Percentiles rank a stretch among this genome's conserved stretches.
Conservation (phyloP, 2,113 vertebrate genomes). For the Alligator mississippiensis region DNA sequence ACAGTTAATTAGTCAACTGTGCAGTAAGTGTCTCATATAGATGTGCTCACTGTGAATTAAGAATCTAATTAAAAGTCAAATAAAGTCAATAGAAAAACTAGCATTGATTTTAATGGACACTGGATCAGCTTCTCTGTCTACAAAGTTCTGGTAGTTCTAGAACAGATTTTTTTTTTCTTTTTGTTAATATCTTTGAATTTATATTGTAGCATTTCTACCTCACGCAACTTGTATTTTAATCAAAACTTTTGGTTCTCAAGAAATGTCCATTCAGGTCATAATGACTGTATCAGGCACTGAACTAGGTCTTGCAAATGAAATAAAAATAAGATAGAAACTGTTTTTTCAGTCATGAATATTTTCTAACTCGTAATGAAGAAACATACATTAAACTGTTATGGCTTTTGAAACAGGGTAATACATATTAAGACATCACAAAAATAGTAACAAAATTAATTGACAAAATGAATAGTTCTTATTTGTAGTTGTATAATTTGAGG, state of each 20-base stretch:
- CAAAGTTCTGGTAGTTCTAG: not conserved
- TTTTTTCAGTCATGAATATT: not conserved
- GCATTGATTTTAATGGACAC: not conserved
- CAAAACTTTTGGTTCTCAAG: not conserved
- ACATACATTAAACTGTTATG: not conserved
- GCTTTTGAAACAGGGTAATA: not conserved
- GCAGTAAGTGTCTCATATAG: too few species aligned
- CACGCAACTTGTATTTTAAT: not conserved
- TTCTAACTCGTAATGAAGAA: not conserved
- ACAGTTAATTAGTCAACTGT: too few species aligned
- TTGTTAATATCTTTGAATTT: not conserved
- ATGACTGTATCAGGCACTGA: not conserved
- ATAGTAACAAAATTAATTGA: too few species aligned
- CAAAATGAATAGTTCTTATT: not conserved
- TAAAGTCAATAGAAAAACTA: slow-evolving; percentile 10
- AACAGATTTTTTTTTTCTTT: not conserved
- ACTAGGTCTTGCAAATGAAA: not conserved
- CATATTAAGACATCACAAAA: not conserved
- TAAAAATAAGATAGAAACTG: not conserved
- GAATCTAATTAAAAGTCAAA: not conserved
- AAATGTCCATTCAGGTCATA: not conserved
- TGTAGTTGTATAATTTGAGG: not conserved
- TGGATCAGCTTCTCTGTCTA: not conserved
- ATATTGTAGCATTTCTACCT: not conserved
- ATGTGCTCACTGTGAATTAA: not conserved